Base-by-base conservation (phyloP, 2,113 vertebrate species). In the Odobenus rosmarus region DNA sequence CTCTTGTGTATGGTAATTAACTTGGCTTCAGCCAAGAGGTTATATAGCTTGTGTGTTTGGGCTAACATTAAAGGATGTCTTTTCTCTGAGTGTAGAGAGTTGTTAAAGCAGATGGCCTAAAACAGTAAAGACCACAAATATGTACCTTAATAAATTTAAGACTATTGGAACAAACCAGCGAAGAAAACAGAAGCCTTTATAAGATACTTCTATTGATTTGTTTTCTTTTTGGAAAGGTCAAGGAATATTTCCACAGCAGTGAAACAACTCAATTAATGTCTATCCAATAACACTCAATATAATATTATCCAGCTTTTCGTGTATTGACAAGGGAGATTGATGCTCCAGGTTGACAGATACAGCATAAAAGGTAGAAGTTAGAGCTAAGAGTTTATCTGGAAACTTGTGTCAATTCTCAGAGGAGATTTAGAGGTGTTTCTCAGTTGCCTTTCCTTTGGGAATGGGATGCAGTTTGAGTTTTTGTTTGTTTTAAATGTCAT, bases 201-300 rank as follows among this genome's bases (percentile, higher is more conserved):
- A 72, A 84, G 69, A 46, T 72, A 7, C 86, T 97, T 53, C 31
- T 96, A 89, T 97, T 97, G 97, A 98, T 98, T 98, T 88, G 55
- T 96, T 98, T 98, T 98, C 87, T 95, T 97, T 98, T 96, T 96
- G 62, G 93, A 98, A 98, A 98, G 97, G 96, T 98, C 95, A 95
- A 83, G 96, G 83, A 90, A 97, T 97, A 96, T 98, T 96, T 98
- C 72, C 82, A 74, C 42, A 94, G 86, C 91, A 95, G 82, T 87
- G 93, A 96, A 97, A 94, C 89, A 51, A 51, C 28, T 64, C 72
- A 87, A 23, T 98, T 98, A 98, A 69, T 98, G 95, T 96, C 85
- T 96, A 14, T 96, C 94, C 95, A 96, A 3, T 95, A 95, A 96
- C 96, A 96, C 92, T 95, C 97, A 97, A 67, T 94, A 94, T 97